These are phyloP conservation scores for Trachelus tabidus DNA, from an alignment of 2,888 invertebrate species.

Conservation along the genomic window DNA sequence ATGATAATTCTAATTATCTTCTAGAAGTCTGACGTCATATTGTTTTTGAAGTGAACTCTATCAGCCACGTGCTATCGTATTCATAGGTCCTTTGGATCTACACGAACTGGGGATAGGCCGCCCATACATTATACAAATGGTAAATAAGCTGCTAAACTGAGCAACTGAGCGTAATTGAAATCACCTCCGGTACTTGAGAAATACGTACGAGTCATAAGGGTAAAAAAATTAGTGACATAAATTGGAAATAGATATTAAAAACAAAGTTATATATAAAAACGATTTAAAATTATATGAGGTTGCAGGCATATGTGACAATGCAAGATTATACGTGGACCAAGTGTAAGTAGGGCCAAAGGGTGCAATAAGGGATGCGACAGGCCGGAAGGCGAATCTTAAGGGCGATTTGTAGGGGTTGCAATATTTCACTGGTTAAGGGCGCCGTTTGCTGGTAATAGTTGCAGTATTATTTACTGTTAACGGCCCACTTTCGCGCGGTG, in stretches of 20 bases:
- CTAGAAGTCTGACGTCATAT: background rate
- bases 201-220: background rate
- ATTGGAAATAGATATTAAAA: background rate
- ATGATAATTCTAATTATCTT: background rate
- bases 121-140: constrained; percentile 19
- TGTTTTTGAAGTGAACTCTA: background rate
- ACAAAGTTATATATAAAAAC: background rate
- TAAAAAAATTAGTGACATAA: background rate
- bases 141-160: constrained; percentile 16
- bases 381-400: constrained; percentile 29
- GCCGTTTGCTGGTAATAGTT: constrained; percentile 47
- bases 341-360: background rate
- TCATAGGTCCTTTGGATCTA: constrained; percentile 19
- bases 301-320: background rate
- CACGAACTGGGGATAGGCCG: constrained; percentile 14
- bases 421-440: constrained; percentile 40
- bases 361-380: background rate
- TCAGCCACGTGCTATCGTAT: constrained; percentile 14
- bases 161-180: constrained; percentile 20
- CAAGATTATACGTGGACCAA: background rate
- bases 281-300: background rate
- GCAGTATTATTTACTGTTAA: constrained; percentile 59
- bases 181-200: background rate
- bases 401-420: constrained; percentile 44
- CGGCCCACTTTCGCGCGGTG: constrained; percentile 44